These are phyloP conservation scores for Buathra laborator DNA, from an alignment of 2,888 invertebrate species.

Conservation along the genomic window DNA sequence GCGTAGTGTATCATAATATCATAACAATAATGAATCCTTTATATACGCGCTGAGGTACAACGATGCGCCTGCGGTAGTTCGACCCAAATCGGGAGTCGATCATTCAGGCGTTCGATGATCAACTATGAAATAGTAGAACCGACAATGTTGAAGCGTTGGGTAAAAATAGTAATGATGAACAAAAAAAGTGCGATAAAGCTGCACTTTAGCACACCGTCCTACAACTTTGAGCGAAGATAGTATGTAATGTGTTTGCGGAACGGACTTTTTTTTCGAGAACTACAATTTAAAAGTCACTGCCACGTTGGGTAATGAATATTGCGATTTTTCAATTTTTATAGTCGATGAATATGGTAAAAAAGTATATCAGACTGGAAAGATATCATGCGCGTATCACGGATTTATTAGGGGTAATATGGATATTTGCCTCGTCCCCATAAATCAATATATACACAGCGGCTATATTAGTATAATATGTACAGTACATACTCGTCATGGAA, in stretches of 20 bases:
- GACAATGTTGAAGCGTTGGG: background rate
- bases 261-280: no score
- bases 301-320: no score
- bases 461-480: no score
- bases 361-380: background rate
- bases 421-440: background rate
- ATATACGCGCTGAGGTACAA: slow-evolving; percentile 17
- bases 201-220: no score
- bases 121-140: background rate
- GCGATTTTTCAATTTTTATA: no score
- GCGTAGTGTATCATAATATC: slow-evolving; percentile 30
- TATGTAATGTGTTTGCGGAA: no score
- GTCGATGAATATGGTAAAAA: background rate
- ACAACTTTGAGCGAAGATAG: no score
- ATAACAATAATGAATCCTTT: slow-evolving; percentile 51
- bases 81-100: slow-evolving; percentile 21
- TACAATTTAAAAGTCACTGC: no score
- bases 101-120: background rate
- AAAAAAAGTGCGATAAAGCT: no score
- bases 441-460: background rate
- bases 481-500: background rate
- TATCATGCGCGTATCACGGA: background rate
- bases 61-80: slow-evolving; percentile 11
- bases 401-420: background rate
- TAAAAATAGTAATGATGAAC: no score